Evolutionary conservation across 2,797 vertebrate species (phyloP), one percentile per base, ranked within the genome.

Genomic region (Hipposideros larvatus): DNA sequence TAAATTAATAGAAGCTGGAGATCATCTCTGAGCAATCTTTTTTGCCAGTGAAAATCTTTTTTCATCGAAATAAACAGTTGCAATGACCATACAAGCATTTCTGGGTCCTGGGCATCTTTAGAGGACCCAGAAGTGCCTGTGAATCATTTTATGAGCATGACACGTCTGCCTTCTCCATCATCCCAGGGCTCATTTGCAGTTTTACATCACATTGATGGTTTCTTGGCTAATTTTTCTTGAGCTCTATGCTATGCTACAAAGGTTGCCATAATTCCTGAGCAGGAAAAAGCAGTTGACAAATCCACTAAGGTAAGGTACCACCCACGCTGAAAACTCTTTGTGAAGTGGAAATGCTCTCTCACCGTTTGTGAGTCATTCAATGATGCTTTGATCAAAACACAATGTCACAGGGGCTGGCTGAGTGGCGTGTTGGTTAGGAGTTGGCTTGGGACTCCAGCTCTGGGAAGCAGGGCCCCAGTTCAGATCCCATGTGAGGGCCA

Each of bases 241-340:
- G 37, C 68, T 93, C 48, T 65, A 0, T 21, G 43, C n/a, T 55
- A 0, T 46, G 37, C 24, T 43, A 83, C 46, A 63, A 75, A 94
- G 68, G 22, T 93, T 87, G 66, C n/a, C 14, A 22, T 31, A 75
- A 96, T 91, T 80, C 48, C 74, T 0, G 22, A 88, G 79, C 55
- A 59, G 22, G 55, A 94, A 88, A 86, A 92, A 88, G 57, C 73
- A 71, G 63, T 26, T 87, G 82, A 79, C 55, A 94, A 74, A 86
- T 74, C 22, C 34, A 37, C 83, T 71, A 71, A 94, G 63, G 70
- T 88, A 83, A 94, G 61, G 75, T 53, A 66, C 55, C 75, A 73
- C 71, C 83, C 83, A 87, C 55, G 3, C 34, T 4, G 48, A 63
- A 85, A 53, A 85, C 94, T 87, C 65, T 59, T 28, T 88, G 90